These are phyloP conservation scores for Vanessa tameamea DNA, from an alignment of 1,140 invertebrate species.

Conservation along the genomic window DNA sequence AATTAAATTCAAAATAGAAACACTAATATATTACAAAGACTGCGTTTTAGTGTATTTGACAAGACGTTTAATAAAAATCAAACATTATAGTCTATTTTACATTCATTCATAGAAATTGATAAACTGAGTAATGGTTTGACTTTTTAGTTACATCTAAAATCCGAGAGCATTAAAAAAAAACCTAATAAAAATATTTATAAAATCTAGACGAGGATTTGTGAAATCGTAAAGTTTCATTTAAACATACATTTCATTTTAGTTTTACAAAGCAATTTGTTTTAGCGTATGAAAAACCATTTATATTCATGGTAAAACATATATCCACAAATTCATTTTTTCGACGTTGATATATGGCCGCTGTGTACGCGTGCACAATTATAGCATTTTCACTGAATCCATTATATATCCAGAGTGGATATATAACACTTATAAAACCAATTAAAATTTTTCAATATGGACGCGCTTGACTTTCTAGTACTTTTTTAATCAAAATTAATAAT, in stretches of 20 bases:
- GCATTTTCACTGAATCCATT: conserved; percentile 23
- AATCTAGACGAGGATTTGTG: background rate
- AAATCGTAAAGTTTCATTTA: background rate
- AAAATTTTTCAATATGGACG: background rate
- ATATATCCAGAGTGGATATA: conserved; percentile 11
- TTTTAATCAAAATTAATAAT: background rate
- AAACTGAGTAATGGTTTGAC: too few relatives aligned
- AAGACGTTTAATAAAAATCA: too few relatives aligned
- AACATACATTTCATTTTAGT: conserved; percentile 20
- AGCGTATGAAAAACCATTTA: conserved; percentile 32
- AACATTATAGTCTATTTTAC: too few relatives aligned
- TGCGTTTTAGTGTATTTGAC: too few relatives aligned
- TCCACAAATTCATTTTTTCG: conserved; percentile 37
- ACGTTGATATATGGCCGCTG: conserved; percentile 33
- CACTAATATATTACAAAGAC: too few relatives aligned
- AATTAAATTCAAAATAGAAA: too few relatives aligned
- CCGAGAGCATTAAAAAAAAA: background rate
- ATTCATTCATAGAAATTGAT: too few relatives aligned
- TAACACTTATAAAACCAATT: conserved; percentile 7
- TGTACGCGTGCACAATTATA: conserved; percentile 30
- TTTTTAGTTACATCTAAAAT: too few relatives aligned
- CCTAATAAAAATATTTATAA: background rate
- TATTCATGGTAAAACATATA: conserved; percentile 37
- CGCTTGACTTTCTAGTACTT: background rate
- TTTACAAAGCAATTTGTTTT: conserved; percentile 26